A percentile compares a stretch with the other conserved stretches of the same genome.
phyloP scores from a whole-genome alignment of 1,140 invertebrate species.

The Drosophila kohkoa region DNA sequence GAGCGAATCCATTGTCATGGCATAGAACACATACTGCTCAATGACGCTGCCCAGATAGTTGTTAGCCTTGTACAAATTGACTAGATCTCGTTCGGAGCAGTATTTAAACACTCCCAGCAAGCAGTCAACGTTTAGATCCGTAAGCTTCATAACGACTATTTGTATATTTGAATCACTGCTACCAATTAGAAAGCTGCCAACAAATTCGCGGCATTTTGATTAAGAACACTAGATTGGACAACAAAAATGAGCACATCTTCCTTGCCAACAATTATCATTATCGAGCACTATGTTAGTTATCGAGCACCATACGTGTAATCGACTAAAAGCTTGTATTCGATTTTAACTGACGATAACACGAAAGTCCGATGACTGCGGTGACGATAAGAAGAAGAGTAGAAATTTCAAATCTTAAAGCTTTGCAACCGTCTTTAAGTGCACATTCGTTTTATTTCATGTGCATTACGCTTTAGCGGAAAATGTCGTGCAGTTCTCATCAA shows the following conservation, averaged over 20 bases:
- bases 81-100: constrained; percentile 63
- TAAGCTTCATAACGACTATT: constrained; percentile 49
- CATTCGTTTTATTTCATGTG: background rate
- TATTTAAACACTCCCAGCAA: constrained; percentile 67
- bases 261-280: background rate
- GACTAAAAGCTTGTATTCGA: background rate
- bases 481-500: constrained; percentile 1
- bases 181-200: background rate
- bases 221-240: background rate
- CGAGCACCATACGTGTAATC: background rate
- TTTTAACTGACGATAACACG: background rate
- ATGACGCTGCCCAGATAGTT: constrained; percentile 55
- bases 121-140: constrained; percentile 71
- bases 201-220: background rate
- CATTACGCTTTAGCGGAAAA: background rate
- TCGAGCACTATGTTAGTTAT: background rate
- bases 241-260: background rate
- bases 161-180: constrained; percentile 15
- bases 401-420: constrained; percentile 11
- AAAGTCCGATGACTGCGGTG: background rate
- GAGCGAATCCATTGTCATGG: constrained; percentile 60
- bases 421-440: background rate
- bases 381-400: background rate
- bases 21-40: constrained; percentile 60
- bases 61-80: constrained; percentile 54